These are phyloP conservation scores for Sturnira hondurensis DNA, from an alignment of 2,113 vertebrate genomes.

Conservation along the genomic window DNA sequence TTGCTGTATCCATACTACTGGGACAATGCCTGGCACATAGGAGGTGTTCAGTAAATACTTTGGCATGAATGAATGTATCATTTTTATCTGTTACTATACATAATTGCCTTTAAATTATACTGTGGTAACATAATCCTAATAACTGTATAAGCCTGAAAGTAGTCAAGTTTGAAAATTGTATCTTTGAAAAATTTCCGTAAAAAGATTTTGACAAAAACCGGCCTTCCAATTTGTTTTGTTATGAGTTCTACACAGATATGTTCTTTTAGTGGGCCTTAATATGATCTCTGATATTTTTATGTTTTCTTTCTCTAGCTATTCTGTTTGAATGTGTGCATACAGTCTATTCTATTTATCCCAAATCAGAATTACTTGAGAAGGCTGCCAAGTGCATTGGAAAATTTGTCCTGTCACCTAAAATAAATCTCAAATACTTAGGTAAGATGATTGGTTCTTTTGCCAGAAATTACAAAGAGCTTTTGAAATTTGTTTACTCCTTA, in stretches of 20 bases:
- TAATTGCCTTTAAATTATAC: not conserved
- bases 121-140: not conserved
- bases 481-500: not conserved
- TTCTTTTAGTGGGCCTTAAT: conserved; percentile 33
- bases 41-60: conserved; percentile 31
- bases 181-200: conserved; percentile 42
- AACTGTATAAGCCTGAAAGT: not conserved
- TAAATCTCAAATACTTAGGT: conserved; percentile 98
- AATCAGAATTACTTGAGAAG: conserved; percentile 93
- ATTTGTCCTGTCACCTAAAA: conserved; percentile 96
- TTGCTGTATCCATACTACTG: not conserved
- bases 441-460: conserved; percentile 72
- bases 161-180: not conserved
- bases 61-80: not conserved
- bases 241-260: not conserved
- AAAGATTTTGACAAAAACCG: conserved; percentile 36
- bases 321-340: conserved; percentile 96
- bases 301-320: conserved; percentile 86
- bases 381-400: conserved; percentile 97
- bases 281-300: not conserved
- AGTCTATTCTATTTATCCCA: conserved; percentile 94
- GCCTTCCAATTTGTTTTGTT: conserved; percentile 34
- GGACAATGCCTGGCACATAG: not conserved
- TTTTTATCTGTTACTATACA: conserved; percentile 11
- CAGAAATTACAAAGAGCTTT: not conserved